Evolutionary conservation across 2,888 invertebrate genomes (phyloP), one percentile per base, ranked within the genome.

Genomic region (Pristionchus exspectatus): DNA sequence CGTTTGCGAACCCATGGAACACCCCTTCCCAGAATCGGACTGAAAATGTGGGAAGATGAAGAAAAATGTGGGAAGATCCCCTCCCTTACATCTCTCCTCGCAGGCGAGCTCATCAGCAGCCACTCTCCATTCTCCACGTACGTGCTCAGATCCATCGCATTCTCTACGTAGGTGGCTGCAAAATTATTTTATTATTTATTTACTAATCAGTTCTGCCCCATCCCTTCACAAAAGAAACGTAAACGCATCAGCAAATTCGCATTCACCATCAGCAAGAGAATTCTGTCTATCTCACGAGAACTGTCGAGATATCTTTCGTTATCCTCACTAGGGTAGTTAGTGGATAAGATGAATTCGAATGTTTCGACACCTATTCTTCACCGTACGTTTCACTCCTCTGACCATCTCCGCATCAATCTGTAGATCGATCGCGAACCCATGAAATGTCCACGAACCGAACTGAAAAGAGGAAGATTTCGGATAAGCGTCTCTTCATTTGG

Each of bases 391-490:
- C 18, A 24, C 59, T 59, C 54, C 87, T 33, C 21, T 24, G 74
- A 93, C 93, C 63, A 93, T 93, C 89, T 93, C 87, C 18, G 87
- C 44, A 74, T 93, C 93, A 54, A 93, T 93, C 90, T 93, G 93
- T 95, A 99, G 97, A 96, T 99, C 98, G 96, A 99, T 97, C 97
- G 94, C 94, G n/a, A 94, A 92, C 12, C 98, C 98, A 96, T 98
- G 98, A 96, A 98, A 98, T 93, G 98, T 98, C 99, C 99, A 99
- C 95, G 98, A 98, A 95, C 98, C 98, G 96, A 99, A 99, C 96
- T 87, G 69, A 21, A 86, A 85, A 54, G 2, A 18, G 74, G 38
- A 16, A 38, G 5, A 38, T 2, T 16, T 77, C 44, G 27, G 38
- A 81, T 24, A 5, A 63, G 3, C n/a, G n/a, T 21, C 63, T 21